Evolutionary conservation across 2,113 vertebrate species (phyloP).

Genomic region (Caloenas nicobarica): DNA sequence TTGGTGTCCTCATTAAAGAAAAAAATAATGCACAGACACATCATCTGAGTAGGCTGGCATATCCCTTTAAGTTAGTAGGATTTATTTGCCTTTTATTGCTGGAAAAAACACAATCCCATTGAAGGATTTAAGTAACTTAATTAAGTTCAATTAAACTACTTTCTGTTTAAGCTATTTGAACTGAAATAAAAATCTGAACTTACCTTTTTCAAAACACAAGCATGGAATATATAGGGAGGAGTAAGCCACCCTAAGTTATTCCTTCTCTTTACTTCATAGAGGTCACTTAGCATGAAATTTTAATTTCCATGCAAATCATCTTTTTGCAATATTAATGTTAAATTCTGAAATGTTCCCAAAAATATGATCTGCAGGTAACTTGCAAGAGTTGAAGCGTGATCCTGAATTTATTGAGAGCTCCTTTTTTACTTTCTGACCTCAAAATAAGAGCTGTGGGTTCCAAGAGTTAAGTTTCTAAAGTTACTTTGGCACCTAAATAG

Average conservation of each 20-base stretch:
- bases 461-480: background rate
- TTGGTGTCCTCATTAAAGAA: background rate
- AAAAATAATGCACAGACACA: background rate
- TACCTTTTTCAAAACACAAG: background rate
- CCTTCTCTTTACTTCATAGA: background rate
- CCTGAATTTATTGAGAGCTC: background rate
- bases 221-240: background rate
- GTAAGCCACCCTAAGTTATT: background rate
- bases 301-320: slow-evolving; percentile 2
- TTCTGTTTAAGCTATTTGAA: background rate
- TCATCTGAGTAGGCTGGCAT: background rate
- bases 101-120: background rate
- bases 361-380: background rate
- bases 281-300: background rate
- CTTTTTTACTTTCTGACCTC: background rate
- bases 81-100: background rate
- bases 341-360: background rate
- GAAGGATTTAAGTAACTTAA: background rate
- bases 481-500: background rate
- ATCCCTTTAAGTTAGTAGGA: background rate
- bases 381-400: background rate
- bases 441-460: background rate
- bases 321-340: slow-evolving; percentile 46
- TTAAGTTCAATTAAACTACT: background rate
- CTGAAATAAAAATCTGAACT: background rate